These are phyloP conservation scores for Philaenus spumarius DNA, from an alignment of 1,140 invertebrate species.

Conservation along the genomic window DNA sequence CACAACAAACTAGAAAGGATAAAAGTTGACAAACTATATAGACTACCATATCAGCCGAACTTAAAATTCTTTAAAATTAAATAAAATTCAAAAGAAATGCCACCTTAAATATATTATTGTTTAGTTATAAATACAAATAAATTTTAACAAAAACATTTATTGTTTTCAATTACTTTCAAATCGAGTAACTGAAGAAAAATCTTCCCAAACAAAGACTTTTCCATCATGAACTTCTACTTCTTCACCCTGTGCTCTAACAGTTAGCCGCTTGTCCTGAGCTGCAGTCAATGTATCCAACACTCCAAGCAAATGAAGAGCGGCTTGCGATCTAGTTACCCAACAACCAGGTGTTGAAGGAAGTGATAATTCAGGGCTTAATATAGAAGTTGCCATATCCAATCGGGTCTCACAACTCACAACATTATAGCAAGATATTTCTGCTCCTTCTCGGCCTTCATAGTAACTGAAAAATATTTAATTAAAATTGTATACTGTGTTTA, in stretches of 20 bases:
- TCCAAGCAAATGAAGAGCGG: conserved; percentile 79
- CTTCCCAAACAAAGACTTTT: conserved; percentile 57
- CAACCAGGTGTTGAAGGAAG: conserved; percentile 64
- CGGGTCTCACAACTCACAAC: conserved; percentile 25
- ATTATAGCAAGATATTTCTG: conserved; percentile 27
- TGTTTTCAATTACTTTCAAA: conserved; percentile 92
- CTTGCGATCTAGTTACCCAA: conserved; percentile 71
- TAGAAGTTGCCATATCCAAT: conserved; percentile 36
- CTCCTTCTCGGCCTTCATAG: not conserved
- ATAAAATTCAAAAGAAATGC: too few relatives aligned
- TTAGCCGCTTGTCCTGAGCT: conserved; percentile 61
- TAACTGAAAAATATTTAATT: conserved; percentile 2
- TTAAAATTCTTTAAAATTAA: too few relatives aligned
- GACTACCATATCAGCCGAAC: too few relatives aligned
- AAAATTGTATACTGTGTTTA: not conserved
- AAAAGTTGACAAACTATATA: too few relatives aligned
- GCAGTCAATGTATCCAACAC: conserved; percentile 84
- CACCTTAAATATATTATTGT: too few relatives aligned
- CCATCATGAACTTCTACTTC: conserved; percentile 25
- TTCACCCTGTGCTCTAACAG: conserved; percentile 21
- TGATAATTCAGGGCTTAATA: conserved; percentile 71
- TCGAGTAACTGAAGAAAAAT: conserved; percentile 77
- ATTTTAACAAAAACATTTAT: too few relatives aligned
- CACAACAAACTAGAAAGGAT: too few relatives aligned
- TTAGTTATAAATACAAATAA: too few relatives aligned